Evolutionary conservation across 2,113 vertebrate genomes (phyloP).

Genomic region (Solenodon paradoxus): DNA sequence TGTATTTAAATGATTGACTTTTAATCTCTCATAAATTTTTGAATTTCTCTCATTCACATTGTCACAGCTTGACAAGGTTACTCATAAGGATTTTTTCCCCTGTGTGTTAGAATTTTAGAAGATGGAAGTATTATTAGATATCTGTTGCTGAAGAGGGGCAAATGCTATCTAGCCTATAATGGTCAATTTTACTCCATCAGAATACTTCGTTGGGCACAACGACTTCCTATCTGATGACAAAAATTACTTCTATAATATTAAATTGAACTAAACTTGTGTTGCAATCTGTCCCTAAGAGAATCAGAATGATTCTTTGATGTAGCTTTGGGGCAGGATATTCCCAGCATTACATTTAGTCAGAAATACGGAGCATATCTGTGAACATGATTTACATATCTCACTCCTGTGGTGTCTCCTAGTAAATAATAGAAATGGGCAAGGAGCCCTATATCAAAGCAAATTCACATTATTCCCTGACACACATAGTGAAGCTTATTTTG

Average conservation of each 20-base stretch:
- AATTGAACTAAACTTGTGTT: not conserved
- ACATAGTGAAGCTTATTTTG: slow-evolving; percentile 49
- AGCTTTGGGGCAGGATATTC: slow-evolving; percentile 39
- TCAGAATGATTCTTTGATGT: slow-evolving; percentile 53
- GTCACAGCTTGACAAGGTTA: slow-evolving; percentile 25
- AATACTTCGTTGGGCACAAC: not conserved
- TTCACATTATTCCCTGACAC: slow-evolving; percentile 43
- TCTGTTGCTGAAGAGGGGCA: not conserved
- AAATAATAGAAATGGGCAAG: slow-evolving; percentile 37
- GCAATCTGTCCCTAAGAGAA: slow-evolving; percentile 26
- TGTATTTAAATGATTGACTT: slow-evolving; percentile 58
- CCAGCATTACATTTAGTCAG: slow-evolving; percentile 42
- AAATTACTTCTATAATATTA: slow-evolving; percentile 24
- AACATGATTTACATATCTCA: slow-evolving; percentile 14
- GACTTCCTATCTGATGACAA: slow-evolving; percentile 21
- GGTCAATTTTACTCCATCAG: not conserved
- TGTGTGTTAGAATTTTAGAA: slow-evolving; percentile 15
- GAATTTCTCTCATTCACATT: slow-evolving; percentile 31
- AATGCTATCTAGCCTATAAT: not conserved
- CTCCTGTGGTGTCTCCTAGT: not conserved
- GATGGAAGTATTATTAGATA: slow-evolving; percentile 32
- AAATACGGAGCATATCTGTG: slow-evolving; percentile 10
- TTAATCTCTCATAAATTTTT: slow-evolving; percentile 47
- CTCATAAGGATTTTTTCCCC: not conserved
- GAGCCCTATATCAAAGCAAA: not conserved